Conservation (phyloP, 2,888 invertebrate species). For the Tipula unca region DNA sequence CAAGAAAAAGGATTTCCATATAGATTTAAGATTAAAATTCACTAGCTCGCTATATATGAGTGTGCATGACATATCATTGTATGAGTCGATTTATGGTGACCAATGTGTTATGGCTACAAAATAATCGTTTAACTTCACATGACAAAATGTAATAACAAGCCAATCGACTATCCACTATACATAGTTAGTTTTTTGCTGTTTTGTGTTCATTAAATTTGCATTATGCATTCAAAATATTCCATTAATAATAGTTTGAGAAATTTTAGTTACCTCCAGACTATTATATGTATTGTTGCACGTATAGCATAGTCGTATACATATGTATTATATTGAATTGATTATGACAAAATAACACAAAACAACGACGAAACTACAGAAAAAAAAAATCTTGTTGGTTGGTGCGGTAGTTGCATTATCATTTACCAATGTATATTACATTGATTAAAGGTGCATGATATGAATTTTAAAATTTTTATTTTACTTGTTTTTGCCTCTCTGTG, state of each 20-base stretch:
- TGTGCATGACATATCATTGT: not conserved
- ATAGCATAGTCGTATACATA: too few relatives aligned
- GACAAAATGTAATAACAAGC: not conserved
- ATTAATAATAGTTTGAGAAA: not conserved
- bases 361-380: not conserved
- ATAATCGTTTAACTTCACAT: constrained; percentile 14
- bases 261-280: not conserved
- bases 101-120: not conserved
- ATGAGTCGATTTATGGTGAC: not conserved
- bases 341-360: not conserved
- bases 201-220: constrained; percentile 8
- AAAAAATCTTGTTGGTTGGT: not conserved
- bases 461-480: not conserved
- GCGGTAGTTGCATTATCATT: not conserved
- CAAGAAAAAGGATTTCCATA: not conserved
- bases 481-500: not conserved
- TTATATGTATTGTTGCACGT: not conserved
- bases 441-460: constrained; percentile 8
- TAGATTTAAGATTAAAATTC: constrained; percentile 8
- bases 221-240: not conserved
- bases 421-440: not conserved
- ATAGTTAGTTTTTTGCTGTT: not conserved
- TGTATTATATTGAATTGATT: constrained; percentile 1
- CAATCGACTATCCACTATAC: not conserved
- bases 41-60: too few relatives aligned